Conservation (phyloP, 2,797 vertebrate genomes). For the Trachurus trachurus region DNA sequence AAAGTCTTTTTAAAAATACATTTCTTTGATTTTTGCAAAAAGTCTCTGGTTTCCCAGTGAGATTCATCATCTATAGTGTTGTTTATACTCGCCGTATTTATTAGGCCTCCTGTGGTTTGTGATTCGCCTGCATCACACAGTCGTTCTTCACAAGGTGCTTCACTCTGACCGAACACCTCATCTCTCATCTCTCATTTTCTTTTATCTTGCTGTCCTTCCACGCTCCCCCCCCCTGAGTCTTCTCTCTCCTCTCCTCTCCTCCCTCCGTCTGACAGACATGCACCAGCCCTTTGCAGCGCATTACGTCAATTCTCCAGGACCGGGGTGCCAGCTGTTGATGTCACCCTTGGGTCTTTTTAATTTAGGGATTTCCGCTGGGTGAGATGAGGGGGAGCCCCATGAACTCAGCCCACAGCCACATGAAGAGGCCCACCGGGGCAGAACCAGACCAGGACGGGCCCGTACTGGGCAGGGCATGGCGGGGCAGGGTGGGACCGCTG, state of each 20-base stretch:
- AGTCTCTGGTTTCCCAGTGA: background rate
- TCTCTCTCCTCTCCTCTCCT: slow-evolving; percentile 30
- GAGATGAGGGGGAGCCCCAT: slow-evolving; percentile 77
- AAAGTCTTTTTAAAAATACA: too few species aligned
- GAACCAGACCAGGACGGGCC: slow-evolving; percentile 33
- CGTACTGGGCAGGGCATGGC: slow-evolving; percentile 21
- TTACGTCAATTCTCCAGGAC: slow-evolving; percentile 74
- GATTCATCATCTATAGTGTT: background rate
- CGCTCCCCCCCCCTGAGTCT: slow-evolving; percentile 12
- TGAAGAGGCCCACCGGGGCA: slow-evolving; percentile 68
- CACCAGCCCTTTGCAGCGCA: slow-evolving; percentile 77
- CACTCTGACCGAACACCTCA: background rate
- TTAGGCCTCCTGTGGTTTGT: slow-evolving; percentile 3
- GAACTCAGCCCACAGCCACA: slow-evolving; percentile 78
- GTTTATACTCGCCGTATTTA: slow-evolving; percentile 3
- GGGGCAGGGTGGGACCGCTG: slow-evolving; percentile 46
- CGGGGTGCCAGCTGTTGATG: slow-evolving; percentile 82
- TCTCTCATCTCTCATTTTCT: slow-evolving; percentile 10
- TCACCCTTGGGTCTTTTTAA: slow-evolving; percentile 85
- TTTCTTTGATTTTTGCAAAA: too few species aligned
- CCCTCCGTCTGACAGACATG: slow-evolving; percentile 72
- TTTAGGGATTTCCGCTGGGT: slow-evolving; percentile 84
- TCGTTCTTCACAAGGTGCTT: background rate
- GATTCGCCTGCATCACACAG: background rate
- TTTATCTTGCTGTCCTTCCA: slow-evolving; percentile 13